Evolutionary conservation across 2,797 vertebrate genomes (phyloP), one percentile per base, ranked within the genome.

Genomic region (Masticophis lateralis): DNA sequence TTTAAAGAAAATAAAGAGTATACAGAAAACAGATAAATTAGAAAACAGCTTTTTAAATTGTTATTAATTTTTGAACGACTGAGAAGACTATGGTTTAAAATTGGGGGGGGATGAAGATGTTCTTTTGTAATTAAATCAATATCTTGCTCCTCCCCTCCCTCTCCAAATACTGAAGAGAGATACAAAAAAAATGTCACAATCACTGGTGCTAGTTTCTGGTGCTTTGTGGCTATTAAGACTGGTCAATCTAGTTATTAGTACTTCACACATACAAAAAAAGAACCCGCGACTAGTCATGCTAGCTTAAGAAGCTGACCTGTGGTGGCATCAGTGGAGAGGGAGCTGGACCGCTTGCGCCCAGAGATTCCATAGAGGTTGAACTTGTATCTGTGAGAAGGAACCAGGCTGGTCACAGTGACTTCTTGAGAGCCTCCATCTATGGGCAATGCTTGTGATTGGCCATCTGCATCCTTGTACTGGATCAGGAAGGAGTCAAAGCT

Each of bases 301-400:
- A 8, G 6, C 14, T 69, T 32, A n/a, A 22, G 9, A 83, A 12
- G 10, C 74, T 47, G 37, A 83, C 74, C 74, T 47, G 74, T 83
- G 3, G 74, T 47, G 20, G 37, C 74, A 47, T 83, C 74, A 2
- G 20, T 83, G 4, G 74, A 83, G 10, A 83, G 74, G 18, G 74
- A 37, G 8, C 1, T 18, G n/a, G 37, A 47, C 4, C 20, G 74
- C 22, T 83, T 43, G 4, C 2, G 20, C 37, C 74, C 74, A 2
- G 37, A 83, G 9, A 83, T 2, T 47, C 74, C 74, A 83, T 83
- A 83, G 37, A 83, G 74, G 63, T 91, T 94, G 92, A 98, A 97
- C 63, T 95, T 97, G 94, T 98, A 97, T 90, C 95, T 96, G 94
- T 93, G 96, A 57, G 93, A 92, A 57, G 97, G 95, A 37, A 92